Conservation (phyloP, 92 coral and sea anemone genomes). For the Paragorgia papillata region DNA sequence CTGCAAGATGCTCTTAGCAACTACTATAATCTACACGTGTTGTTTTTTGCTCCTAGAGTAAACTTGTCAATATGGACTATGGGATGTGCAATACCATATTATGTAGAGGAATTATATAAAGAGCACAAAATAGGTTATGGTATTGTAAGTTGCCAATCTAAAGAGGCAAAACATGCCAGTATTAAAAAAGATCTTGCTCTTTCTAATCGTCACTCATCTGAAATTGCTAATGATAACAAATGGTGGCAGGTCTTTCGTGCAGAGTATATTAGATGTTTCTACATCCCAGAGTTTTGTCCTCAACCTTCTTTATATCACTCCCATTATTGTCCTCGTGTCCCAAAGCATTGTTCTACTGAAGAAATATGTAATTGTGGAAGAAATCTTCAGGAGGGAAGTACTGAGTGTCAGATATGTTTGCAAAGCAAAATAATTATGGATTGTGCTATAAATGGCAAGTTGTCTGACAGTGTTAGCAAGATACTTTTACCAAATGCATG, state of each 20-base stretch:
- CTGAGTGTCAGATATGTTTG: constrained; percentile 1
- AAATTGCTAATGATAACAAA: neutral
- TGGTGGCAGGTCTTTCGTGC: constrained; percentile 1
- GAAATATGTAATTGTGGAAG: constrained; percentile 1
- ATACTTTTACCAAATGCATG: neutral
- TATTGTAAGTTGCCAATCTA: constrained; percentile 47
- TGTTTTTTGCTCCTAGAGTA: constrained; percentile 49
- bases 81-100: constrained; percentile 62
- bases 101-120: constrained; percentile 45
- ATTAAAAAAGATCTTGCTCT: too few species aligned
- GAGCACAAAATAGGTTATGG: constrained; percentile 49
- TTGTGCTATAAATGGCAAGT: constrained; percentile 2
- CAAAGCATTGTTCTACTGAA: neutral
- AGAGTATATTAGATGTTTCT: constrained; percentile 8
- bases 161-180: constrained; percentile 54
- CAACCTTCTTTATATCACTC: constrained; percentile 5
- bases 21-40: constrained; percentile 38
- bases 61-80: constrained; percentile 53
- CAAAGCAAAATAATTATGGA: constrained; percentile 1
- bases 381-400: neutral
- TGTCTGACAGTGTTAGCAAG: neutral
- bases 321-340: constrained; percentile 2
- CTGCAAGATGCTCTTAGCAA: constrained; percentile 32
- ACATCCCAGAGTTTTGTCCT: constrained; percentile 1
- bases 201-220: constrained; percentile 41